Evolutionary conservation across 1,140 invertebrate genomes (phyloP).

Genomic region (Camponotus vicinus): DNA sequence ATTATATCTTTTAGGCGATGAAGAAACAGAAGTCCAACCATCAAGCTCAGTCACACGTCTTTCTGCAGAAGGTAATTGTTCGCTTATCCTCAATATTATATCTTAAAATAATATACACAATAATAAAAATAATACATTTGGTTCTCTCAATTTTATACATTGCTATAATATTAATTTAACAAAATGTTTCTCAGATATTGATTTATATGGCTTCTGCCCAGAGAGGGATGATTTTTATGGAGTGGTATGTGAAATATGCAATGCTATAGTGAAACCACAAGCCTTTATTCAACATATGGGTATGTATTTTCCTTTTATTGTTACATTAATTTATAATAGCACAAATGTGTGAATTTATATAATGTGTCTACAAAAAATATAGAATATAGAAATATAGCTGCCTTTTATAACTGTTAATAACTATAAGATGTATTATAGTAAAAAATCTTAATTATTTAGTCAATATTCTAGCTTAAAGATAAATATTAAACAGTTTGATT

Average conservation of each 20-base stretch:
- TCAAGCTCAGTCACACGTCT: slow-evolving; percentile 83
- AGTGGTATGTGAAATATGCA: slow-evolving; percentile 89
- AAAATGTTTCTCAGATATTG: slow-evolving; percentile 85
- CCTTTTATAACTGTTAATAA: background rate
- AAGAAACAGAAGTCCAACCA: slow-evolving; percentile 82
- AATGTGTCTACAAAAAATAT: background rate
- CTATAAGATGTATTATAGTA: background rate
- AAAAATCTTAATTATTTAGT: background rate
- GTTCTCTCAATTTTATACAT: slow-evolving; percentile 8
- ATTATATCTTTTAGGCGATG: slow-evolving; percentile 80
- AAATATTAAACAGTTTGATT: background rate
- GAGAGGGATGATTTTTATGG: slow-evolving; percentile 89
- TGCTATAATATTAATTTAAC: background rate
- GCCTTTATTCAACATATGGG: slow-evolving; percentile 87
- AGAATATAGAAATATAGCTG: background rate
- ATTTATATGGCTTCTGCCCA: slow-evolving; percentile 88
- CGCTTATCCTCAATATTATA: background rate
- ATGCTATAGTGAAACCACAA: slow-evolving; percentile 89
- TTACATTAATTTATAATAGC: background rate
- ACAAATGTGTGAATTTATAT: background rate
- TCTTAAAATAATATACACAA: background rate
- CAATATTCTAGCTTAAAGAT: background rate
- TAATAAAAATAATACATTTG: background rate
- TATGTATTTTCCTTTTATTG: slow-evolving; percentile 81
- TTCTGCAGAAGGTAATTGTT: slow-evolving; percentile 81